Base-by-base conservation (phyloP, 2,888 invertebrate genomes). In the Spatulosminthurus flaviceps region DNA sequence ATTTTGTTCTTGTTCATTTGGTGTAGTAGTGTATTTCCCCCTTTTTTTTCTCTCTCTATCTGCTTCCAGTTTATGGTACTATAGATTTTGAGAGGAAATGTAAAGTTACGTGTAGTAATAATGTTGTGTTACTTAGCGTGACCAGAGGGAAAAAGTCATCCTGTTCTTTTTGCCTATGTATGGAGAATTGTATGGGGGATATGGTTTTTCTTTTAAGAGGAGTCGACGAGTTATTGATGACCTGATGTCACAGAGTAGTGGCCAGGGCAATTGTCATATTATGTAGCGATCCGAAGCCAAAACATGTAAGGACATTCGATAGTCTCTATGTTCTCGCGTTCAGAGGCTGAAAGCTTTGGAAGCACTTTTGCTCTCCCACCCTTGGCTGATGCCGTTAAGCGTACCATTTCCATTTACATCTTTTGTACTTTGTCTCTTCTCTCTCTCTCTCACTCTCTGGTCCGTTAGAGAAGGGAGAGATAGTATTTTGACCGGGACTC, bases 141-240 rank as follows among this genome's bases (percentile, higher is more conserved):
- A 70, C 19, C 21, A n/a, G 70, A 28, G 21, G 5, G 21, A n/a
- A 66, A 42, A 70, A 70, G 71, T 69, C 60, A 22, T 28, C 66
- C 43, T 66, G 61, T 19, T 28, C 43, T 1, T 43, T 19, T 16
- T 74, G 4, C 26, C 11, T n/a, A 19, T 24, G 51, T 19, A n/a
- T 73, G 9, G 34, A 24, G 28, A 41, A 7, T 41, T 19, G 4
- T 51, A 51, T 2, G 16, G 7, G n/a, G 51, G 51, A 51, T 51
- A 51, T 51, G 51, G 51, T 51, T 19, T 51, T 2, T 51, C n/a
- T 51, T 51, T 13, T 19, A 51, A 51, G 51, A n/a, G 9, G 9
- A 72, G 72, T 72, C 67, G 72, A 64, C 41, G 72, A 78, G 78
- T 72, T 78, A 78, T 78, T 78, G 78, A 78, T 78, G 78, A 66